phyloP scores from a whole-genome alignment of 2,888 invertebrate genomes.

The Chelonus formosanus region DNA sequence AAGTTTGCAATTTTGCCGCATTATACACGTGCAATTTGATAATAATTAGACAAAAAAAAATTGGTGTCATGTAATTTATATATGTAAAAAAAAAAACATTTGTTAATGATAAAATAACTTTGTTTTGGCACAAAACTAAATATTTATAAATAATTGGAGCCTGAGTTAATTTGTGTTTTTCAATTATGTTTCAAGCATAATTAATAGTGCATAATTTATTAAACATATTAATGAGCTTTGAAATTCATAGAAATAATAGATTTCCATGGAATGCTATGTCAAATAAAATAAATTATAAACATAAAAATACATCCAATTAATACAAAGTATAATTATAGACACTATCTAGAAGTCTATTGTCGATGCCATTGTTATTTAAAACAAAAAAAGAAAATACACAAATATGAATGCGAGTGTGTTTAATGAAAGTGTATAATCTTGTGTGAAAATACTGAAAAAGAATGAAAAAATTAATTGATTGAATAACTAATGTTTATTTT shows the following conservation, averaged over 20 bases:
- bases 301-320: conserved; percentile 34
- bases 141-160: background rate
- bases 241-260: conserved; percentile 10
- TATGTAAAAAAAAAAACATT: no score
- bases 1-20: conserved; percentile 2
- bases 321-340: conserved; percentile 33
- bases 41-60: background rate
- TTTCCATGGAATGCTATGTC: background rate
- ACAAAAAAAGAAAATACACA: conserved; percentile 35
- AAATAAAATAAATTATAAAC: conserved; percentile 20
- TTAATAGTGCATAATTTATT: background rate
- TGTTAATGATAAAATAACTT: background rate
- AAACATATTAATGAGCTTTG: conserved; percentile 1
- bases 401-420: conserved; percentile 23
- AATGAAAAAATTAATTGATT: conserved; percentile 4
- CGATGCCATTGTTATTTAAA: conserved; percentile 42
- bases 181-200: background rate
- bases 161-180: background rate
- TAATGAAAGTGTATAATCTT: background rate
- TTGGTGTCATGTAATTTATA: background rate
- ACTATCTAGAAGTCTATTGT: conserved; percentile 37
- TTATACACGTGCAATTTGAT: conserved; percentile 21
- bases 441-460: conserved; percentile 13
- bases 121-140: background rate
- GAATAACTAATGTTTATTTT: conserved; percentile 17